A percentile compares a stretch with the other conserved stretches of the same genome.
phyloP scores from a whole-genome alignment of 2,888 invertebrate species.

The Trichogramma evanescens region DNA sequence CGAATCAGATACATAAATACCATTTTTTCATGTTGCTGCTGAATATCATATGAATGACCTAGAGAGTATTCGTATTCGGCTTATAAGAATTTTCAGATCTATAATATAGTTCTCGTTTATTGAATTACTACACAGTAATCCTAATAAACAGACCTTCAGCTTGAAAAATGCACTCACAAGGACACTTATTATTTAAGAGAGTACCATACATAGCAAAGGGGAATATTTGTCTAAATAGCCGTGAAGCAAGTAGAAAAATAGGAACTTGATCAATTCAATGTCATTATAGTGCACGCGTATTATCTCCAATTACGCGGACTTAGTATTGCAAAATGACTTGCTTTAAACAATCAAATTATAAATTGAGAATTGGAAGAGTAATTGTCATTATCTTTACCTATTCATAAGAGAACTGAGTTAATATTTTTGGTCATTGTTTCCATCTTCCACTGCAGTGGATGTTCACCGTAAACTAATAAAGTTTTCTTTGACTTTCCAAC shows the following conservation, averaged over 20 bases:
- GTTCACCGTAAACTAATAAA: no score
- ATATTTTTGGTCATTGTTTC: no score
- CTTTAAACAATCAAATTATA: constrained; percentile 20
- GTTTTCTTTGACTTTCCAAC: no score
- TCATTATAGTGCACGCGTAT: constrained; percentile 16
- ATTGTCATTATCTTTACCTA: constrained; percentile 12
- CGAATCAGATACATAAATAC: no score
- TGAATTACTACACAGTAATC: constrained; percentile 7
- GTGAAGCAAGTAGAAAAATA: constrained; percentile 11
- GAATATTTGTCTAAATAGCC: constrained; percentile 10
- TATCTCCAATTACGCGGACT: constrained; percentile 22
- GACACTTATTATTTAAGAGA: constrained; percentile 16
- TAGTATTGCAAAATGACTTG: constrained; percentile 18
- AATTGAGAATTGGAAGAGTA: constrained; percentile 15
- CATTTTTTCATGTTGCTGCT: no score
- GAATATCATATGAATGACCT: neutral
- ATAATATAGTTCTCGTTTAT: constrained; percentile 6
- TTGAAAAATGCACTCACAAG: constrained; percentile 11
- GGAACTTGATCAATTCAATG: constrained; percentile 20
- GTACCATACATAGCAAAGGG: constrained; percentile 9
- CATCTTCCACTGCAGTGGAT: no score
- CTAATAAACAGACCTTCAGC: constrained; percentile 7
- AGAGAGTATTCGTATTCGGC: neutral
- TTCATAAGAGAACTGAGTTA: neutral
- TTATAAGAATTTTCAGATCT: constrained; percentile 4